Percentiles rank a stretch among this genome's conserved stretches.
Conservation (phyloP, 2,888 invertebrate genomes). For the Leucoma salicis region DNA sequence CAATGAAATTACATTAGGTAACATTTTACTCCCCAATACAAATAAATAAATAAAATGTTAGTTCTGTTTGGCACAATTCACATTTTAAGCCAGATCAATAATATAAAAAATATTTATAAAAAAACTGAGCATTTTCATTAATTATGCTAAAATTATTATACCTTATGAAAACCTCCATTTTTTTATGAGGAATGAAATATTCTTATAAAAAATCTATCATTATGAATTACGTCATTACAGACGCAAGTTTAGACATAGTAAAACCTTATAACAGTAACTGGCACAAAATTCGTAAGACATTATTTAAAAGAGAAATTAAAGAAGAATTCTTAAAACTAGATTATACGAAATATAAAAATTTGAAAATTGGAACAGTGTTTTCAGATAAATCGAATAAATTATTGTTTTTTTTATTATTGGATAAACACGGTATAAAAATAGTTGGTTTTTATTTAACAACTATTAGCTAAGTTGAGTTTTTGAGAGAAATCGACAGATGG, state of each 20-base stretch:
- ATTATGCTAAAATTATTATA: conserved; percentile 35
- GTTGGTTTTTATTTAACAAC: not conserved
- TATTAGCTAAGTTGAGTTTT: conserved; percentile 8
- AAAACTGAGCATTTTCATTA: conserved; percentile 59
- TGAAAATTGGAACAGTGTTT: not conserved
- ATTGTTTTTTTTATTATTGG: not conserved
- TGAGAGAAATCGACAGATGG: conserved; percentile 17
- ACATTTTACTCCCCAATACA: conserved; percentile 58
- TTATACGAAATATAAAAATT: conserved; percentile 8
- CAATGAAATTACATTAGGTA: conserved; percentile 59
- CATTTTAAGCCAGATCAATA: conserved; percentile 43
- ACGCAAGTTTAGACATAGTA: conserved; percentile 18
- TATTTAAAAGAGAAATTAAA: conserved; percentile 25
- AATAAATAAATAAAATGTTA: conserved; percentile 50
- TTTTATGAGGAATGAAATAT: conserved; percentile 12
- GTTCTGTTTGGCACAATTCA: conserved; percentile 64
- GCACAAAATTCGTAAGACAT: conserved; percentile 71
- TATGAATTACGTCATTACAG: conserved; percentile 5
- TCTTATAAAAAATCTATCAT: conserved; percentile 11
- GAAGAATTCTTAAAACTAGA: conserved; percentile 7
- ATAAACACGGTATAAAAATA: conserved; percentile 11
- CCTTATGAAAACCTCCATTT: conserved; percentile 21
- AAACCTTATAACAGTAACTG: conserved; percentile 63
- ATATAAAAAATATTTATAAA: conserved; percentile 26
- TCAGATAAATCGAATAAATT: not conserved